Evolutionary conservation across 2,888 invertebrate genomes (phyloP), one percentile per base, ranked within the genome.

Genomic region (Elegia similella): DNA sequence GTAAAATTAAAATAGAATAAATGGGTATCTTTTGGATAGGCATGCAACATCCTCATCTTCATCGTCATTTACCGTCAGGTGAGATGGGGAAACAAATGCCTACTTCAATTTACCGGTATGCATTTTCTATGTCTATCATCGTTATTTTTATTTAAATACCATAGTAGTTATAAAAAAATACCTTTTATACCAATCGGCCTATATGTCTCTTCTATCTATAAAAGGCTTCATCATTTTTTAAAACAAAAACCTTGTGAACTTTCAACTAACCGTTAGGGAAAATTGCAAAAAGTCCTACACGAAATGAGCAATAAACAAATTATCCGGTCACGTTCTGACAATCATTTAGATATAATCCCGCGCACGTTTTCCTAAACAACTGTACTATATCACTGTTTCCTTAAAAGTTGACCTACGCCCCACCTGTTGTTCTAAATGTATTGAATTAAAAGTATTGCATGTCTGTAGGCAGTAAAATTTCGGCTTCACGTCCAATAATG

Each of bases 381-480:
- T 52, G 58, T 54, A 50, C 47, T 43, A 55, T 61, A 60, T 60
- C 59, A 55, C 47, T 59, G 60, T 64, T 53, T 59, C 61, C 52
- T 60, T 62, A 57, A 55, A 55, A 57, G 58, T 61, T 53, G 69
- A 74, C 72, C 69, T 62, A 61, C 65, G 67, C 68, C 75, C 77
- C 78, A 82, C 84, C 82, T 83, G 82, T 83, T 82, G 82, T 75
- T 68, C 67, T 62, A 68, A 67, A 66, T 62, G 79, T 82, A 88
- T 87, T 88, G 85, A 88, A 88, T 89, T 84, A 82, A n/a, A 81
- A 85, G 77, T 80, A 82, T 90, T 72, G 90, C 90, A 87, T 91
- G 90, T 84, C 81, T 80, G 76, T 75, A 68, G 62, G 82, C 85
- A 84, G 78, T 91, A 86, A 89, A 81, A 80, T 75, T 68, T 70